Percentiles rank a stretch among this genome's conserved stretches.
These are phyloP conservation scores for Acrobasis repandana DNA, from an alignment of 2,888 invertebrate species.

Conservation along the genomic window DNA sequence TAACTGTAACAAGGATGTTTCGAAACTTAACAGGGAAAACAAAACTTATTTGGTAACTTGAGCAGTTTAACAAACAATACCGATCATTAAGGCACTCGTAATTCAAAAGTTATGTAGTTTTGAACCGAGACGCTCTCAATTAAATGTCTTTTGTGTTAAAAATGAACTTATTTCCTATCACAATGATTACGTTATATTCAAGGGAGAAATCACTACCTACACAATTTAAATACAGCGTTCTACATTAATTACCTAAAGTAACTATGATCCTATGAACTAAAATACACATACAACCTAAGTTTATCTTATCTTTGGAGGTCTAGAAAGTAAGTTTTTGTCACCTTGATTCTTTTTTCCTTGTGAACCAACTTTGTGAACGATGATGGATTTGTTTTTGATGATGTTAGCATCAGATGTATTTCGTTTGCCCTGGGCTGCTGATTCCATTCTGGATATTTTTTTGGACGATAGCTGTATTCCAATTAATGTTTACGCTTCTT, in stretches of 20 bases:
- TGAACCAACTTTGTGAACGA: conserved; percentile 27
- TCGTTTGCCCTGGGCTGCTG: conserved; percentile 27
- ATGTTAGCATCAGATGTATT: conserved; percentile 16
- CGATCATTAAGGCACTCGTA: conserved; percentile 75
- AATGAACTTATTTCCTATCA: no score
- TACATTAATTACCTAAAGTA: neutral
- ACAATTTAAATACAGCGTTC: neutral
- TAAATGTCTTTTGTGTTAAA: neutral
- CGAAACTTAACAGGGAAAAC: conserved; percentile 48
- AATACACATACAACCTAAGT: conserved; percentile 28
- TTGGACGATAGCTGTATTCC: conserved; percentile 8
- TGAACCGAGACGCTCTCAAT: conserved; percentile 26
- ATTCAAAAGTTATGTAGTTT: conserved; percentile 31
- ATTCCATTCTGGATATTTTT: conserved; percentile 23
- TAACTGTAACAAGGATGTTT: conserved; percentile 38
- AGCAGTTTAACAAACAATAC: conserved; percentile 59
- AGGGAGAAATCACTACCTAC: neutral
- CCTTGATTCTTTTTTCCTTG: conserved; percentile 41
- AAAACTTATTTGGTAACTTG: conserved; percentile 55
- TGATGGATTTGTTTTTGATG: conserved; percentile 9
- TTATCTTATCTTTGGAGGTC: conserved; percentile 63
- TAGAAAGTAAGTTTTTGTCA: conserved; percentile 46
- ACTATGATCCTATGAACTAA: neutral
- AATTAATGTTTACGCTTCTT: neutral
- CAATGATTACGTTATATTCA: neutral